Conservation (phyloP, 2,113 vertebrate genomes). For the Brevimyrus niger region DNA sequence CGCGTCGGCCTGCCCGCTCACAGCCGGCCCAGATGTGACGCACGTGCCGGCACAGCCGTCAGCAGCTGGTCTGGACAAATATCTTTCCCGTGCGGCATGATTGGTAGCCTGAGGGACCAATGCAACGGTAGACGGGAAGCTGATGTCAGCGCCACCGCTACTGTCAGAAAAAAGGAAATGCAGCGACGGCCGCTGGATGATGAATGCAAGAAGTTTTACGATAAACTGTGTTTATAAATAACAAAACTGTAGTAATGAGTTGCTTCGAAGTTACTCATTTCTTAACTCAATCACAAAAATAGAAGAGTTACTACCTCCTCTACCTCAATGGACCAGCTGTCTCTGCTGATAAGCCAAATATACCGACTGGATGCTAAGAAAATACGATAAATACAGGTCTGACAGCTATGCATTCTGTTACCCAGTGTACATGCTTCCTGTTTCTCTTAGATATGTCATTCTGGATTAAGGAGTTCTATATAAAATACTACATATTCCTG, state of each 20-base stretch:
- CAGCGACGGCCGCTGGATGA: neutral
- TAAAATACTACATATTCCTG: neutral
- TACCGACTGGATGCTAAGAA: neutral
- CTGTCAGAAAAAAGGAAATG: neutral
- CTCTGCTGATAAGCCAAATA: neutral
- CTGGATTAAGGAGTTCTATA: neutral
- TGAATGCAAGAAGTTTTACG: neutral
- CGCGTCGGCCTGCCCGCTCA: neutral
- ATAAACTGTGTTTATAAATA: neutral
- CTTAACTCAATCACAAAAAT: neutral
- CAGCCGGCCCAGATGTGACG: neutral
- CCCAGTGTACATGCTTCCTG: neutral
- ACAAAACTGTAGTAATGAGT: neutral
- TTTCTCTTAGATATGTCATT: neutral
- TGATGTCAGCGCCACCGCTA: neutral
- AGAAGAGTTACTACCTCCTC: neutral
- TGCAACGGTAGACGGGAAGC: neutral
- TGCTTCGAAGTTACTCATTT: neutral
- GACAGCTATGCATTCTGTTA: neutral
- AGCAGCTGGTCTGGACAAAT: neutral
- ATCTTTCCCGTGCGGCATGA: neutral
- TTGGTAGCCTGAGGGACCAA: neutral
- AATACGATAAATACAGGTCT: neutral
- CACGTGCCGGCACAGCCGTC: neutral
- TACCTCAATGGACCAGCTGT: neutral